phyloP scores from a whole-genome alignment of 2,888 invertebrate genomes.

The Nebria brevicollis region DNA sequence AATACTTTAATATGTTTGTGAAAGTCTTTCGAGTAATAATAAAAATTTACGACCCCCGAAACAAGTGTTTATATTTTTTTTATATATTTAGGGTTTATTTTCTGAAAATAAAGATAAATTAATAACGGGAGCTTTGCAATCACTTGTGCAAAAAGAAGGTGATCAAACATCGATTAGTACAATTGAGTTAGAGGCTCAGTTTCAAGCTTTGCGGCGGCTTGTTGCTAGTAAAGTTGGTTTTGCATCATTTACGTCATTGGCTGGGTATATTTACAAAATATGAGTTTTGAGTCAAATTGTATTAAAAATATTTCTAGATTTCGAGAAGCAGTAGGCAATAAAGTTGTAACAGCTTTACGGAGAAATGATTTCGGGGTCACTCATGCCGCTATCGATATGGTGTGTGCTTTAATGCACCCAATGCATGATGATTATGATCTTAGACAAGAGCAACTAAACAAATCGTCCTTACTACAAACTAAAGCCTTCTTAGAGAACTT shows the following conservation, averaged over 20 bases:
- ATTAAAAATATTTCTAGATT: slow-evolving; percentile 69
- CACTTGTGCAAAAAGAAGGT: slow-evolving; percentile 79
- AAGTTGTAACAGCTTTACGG: slow-evolving; percentile 90
- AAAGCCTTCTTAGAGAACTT: slow-evolving; percentile 91
- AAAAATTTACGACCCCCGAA: too few species aligned
- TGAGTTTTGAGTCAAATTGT: neutral
- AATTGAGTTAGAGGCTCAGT: slow-evolving; percentile 90
- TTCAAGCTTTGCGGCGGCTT: slow-evolving; percentile 91
- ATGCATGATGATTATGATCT: slow-evolving; percentile 97
- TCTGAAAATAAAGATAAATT: slow-evolving; percentile 98
- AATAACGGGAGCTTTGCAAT: slow-evolving; percentile 89
- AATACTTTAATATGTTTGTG: slow-evolving; percentile 54
- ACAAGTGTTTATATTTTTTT: slow-evolving; percentile 6
- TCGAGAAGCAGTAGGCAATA: slow-evolving; percentile 92
- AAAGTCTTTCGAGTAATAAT: neutral
- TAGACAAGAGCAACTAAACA: slow-evolving; percentile 97
- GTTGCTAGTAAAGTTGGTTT: slow-evolving; percentile 99
- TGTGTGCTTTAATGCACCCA: slow-evolving; percentile 98
- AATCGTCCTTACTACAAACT: slow-evolving; percentile 92
- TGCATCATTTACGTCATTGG: slow-evolving; percentile 90
- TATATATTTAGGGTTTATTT: slow-evolving; percentile 83
- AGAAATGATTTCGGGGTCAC: slow-evolving; percentile 90
- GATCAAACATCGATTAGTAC: slow-evolving; percentile 72
- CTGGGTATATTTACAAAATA: slow-evolving; percentile 70
- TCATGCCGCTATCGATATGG: slow-evolving; percentile 96